Conservation (phyloP, 2,888 invertebrate genomes). For the Julus scanicus region DNA sequence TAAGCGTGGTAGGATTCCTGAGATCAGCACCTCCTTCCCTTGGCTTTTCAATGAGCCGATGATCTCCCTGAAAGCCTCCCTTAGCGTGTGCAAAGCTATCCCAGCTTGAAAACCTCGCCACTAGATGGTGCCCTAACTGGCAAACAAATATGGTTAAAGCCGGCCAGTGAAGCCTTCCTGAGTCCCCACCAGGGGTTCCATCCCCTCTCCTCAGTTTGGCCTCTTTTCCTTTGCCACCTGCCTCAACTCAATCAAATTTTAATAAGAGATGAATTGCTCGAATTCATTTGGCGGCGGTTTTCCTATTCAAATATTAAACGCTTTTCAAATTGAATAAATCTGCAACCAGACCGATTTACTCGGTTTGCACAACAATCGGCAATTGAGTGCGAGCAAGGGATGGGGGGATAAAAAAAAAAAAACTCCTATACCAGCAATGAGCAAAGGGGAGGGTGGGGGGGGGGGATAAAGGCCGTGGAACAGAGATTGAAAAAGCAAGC, state of each 20-base stretch:
- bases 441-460: conserved; percentile 19
- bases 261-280: conserved; percentile 41
- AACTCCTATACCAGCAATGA: not conserved
- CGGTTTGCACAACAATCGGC: conserved; percentile 43
- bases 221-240: conserved; percentile 20
- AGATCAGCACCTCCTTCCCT: too few species aligned
- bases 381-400: conserved; percentile 22
- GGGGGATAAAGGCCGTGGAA: not conserved
- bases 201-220: conserved; percentile 46
- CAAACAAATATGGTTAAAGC: not conserved
- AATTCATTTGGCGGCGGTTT: conserved; percentile 52
- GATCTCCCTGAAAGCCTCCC: too few species aligned
- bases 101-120: not conserved
- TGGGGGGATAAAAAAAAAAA: too few species aligned
- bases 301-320: conserved; percentile 51
- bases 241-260: conserved; percentile 50
- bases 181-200: not conserved
- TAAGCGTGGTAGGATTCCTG: too few species aligned
- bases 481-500: conserved; percentile 19
- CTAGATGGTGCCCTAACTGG: not conserved
- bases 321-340: conserved; percentile 48
- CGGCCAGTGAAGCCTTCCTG: not conserved
- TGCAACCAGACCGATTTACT: conserved; percentile 43
- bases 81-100: too few species aligned
- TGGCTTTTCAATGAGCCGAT: too few species aligned